Conservation (phyloP, 2,888 invertebrate genomes). For the Lasioglossum morio region DNA sequence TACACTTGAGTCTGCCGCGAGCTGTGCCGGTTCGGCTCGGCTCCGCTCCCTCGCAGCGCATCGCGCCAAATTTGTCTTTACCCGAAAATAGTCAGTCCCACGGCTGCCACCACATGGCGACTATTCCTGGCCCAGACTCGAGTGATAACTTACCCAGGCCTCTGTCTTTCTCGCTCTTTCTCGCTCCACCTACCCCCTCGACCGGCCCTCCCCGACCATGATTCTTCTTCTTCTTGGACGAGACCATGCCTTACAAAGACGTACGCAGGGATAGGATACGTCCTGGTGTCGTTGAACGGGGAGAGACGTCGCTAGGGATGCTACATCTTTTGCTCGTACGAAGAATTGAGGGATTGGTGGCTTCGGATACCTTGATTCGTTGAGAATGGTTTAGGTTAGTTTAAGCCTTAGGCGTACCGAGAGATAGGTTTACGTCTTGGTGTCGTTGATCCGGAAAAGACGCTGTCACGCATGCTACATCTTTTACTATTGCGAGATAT, state of each 20-base stretch:
- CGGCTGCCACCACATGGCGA: conserved; percentile 83
- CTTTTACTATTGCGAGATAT: background rate
- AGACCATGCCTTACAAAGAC: conserved; percentile 54
- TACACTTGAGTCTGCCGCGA: conserved; percentile 81
- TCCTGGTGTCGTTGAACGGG: conserved; percentile 39
- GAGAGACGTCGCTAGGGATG: background rate
- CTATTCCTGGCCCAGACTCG: conserved; percentile 83
- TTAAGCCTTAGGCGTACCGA: background rate
- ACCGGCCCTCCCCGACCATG: background rate
- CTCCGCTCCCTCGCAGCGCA: conserved; percentile 73
- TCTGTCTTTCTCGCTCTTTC: conserved; percentile 55
- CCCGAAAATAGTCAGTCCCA: conserved; percentile 87
- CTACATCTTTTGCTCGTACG: background rate
- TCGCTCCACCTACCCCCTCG: background rate
- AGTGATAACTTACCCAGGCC: conserved; percentile 74
- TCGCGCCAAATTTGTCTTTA: conserved; percentile 93
- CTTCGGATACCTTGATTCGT: background rate
- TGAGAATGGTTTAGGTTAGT: background rate
- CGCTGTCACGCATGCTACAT: background rate
- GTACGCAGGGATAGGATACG: conserved; percentile 32
- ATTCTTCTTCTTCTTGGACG: conserved; percentile 37
- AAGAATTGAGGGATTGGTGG: background rate
- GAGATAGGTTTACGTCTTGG: background rate
- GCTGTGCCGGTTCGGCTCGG: conserved; percentile 47
- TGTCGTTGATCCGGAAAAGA: conserved; percentile 27